Evolutionary conservation across 2,888 invertebrate genomes (phyloP), one percentile per base, ranked within the genome.

Genomic region (Idaea straminata): DNA sequence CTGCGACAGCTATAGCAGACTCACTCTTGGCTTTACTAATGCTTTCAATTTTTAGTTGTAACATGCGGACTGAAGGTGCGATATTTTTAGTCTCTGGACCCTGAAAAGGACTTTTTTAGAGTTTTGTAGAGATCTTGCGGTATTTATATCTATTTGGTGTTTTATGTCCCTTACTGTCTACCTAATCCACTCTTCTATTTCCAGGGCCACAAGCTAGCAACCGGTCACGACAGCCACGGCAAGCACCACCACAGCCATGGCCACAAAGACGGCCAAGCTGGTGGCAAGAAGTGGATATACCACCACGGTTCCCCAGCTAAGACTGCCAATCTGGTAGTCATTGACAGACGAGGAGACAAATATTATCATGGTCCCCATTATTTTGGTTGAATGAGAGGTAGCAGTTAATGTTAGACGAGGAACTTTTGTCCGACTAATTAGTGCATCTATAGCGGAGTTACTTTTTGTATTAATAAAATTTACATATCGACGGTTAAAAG

Each of bases 281-380:
- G 83, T 0, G 94, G 93, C 2, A 94, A 94, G 77, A 94, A 94
- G 71, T 95, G 95, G 95, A 80, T 90, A n/a, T 93, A 88, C 81
- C 92, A 93, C 70, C 93, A 94, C 69, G 92, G 92, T 0, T 68
- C 75, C 7, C 91, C 92, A 0, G 87, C 89, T 0, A 88, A 86
- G 68, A 86, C 83, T 1, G 82, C 89, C 6, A 86, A 88, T 67
- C 74, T 92, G 36, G 81, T 87, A 5, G 62, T 83, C 57, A 85
- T 90, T 0, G 92, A 92, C 67, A 65, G 88, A n/a, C 66, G 91
- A 68, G 72, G 76, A 0, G 90, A 88, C 25, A 75, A 77, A 38
- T 76, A 77, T 64, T 78, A 74, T 67, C 84, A 86, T n/a, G 87
- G 87, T 5, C 88, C 88, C 0, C 80, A 77, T 16, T 86, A 88